A percentile compares a stretch with the other conserved stretches of the same genome.
Evolutionary conservation across 2,888 invertebrate genomes (phyloP).

Genomic region (Diplolepis rosae): DNA sequence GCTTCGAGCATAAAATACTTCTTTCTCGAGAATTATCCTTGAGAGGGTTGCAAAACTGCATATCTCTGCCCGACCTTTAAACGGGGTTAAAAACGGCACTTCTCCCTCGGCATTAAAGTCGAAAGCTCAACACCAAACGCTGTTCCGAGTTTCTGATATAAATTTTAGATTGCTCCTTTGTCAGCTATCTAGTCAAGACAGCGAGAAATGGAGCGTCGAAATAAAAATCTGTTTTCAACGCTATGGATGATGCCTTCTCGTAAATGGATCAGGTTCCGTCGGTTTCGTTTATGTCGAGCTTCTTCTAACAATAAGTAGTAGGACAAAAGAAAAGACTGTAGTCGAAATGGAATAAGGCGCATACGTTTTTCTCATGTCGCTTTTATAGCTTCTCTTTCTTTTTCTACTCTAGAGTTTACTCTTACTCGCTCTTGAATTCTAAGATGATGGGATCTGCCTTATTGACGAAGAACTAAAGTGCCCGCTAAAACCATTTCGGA

Average conservation of each 20-base stretch:
- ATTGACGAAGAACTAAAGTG: conserved; percentile 36
- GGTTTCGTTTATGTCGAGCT: conserved; percentile 16
- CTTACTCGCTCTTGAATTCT: conserved; percentile 21
- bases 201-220: conserved; percentile 28
- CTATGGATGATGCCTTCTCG: not conserved
- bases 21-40: conserved; percentile 18
- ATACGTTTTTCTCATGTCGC: not conserved
- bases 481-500: conserved; percentile 36
- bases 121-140: conserved; percentile 18
- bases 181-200: conserved; percentile 27
- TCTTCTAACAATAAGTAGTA: conserved; percentile 11
- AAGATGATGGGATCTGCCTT: conserved; percentile 31
- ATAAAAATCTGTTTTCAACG: conserved; percentile 28
- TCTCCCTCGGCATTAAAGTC: conserved; percentile 21
- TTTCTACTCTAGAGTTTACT: conserved; percentile 24
- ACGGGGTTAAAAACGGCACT: conserved; percentile 28
- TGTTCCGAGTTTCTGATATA: conserved; percentile 25
- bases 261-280: conserved; percentile 21
- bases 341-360: conserved; percentile 13
- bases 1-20: conserved; percentile 22
- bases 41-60: conserved; percentile 20
- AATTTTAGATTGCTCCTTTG: conserved; percentile 29
- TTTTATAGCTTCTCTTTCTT: not conserved
- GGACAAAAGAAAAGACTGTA: conserved; percentile 10
- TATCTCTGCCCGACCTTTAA: conserved; percentile 23